Evolutionary conservation across 2,113 vertebrate genomes (phyloP).

Genomic region (Gymnocephalus cernua): DNA sequence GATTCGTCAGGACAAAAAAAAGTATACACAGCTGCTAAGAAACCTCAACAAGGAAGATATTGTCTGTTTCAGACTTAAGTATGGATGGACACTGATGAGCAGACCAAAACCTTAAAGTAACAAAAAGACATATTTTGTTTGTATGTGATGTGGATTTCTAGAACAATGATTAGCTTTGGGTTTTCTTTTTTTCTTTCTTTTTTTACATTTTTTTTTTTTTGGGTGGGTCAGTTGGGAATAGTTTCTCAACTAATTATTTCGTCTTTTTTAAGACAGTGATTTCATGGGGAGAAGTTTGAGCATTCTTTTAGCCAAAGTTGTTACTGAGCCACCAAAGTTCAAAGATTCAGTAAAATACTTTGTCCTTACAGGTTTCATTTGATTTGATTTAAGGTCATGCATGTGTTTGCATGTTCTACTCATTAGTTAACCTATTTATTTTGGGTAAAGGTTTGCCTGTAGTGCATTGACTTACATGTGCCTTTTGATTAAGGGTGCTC

Average conservation of each 20-base stretch:
- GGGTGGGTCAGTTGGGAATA: too few species aligned
- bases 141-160: background rate
- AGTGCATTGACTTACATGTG: too few species aligned
- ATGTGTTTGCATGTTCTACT: too few species aligned
- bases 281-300: background rate
- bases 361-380: background rate
- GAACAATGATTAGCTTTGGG: background rate
- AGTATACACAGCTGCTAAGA: background rate
- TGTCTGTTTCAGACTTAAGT: background rate
- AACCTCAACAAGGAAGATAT: slow-evolving; percentile 4
- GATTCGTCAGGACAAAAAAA: background rate
- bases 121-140: background rate
- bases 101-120: slow-evolving; percentile 10
- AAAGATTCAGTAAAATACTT: background rate
- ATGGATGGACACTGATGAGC: background rate
- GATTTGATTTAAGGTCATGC: background rate
- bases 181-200: background rate
- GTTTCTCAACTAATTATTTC: background rate
- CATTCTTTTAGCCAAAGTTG: slow-evolving; percentile 3
- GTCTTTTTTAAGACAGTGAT: slow-evolving; percentile 8
- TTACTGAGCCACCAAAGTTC: slow-evolving; percentile 9
- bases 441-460: too few species aligned
- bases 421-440: too few species aligned
- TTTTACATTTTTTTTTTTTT: background rate
- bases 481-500: too few species aligned